Percentiles rank a stretch among this genome's conserved stretches.
Conservation (phyloP, 2,797 vertebrate genomes). For the Muscicapa striata region DNA sequence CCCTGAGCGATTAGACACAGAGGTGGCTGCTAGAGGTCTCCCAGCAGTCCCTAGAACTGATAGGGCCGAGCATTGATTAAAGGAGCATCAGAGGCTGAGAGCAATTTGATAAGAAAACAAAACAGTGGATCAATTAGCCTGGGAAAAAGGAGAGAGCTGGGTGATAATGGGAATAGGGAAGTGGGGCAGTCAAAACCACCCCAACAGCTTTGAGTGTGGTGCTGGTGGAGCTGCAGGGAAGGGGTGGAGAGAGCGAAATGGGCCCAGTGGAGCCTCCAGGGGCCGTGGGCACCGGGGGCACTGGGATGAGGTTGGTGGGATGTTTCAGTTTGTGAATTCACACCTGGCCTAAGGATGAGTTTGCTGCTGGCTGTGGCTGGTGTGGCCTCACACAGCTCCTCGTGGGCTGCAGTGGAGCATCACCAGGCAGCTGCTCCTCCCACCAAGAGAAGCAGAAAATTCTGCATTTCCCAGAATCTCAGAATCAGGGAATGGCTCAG, state of each 20-base stretch:
- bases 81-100: constrained; percentile 1
- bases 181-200: neutral
- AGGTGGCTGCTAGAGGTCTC: neutral
- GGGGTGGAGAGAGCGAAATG: neutral
- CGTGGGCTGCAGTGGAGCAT: fast-evolving
- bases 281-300: neutral
- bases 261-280: neutral
- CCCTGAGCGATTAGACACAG: neutral
- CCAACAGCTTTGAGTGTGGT: fast-evolving
- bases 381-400: fast-evolving
- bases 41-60: neutral
- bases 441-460: neutral
- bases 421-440: neutral
- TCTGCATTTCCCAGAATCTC: neutral
- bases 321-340: neutral
- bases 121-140: constrained; percentile 36
- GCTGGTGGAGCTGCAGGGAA: neutral
- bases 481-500: neutral
- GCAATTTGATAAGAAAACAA: constrained; percentile 45
- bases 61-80: neutral
- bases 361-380: neutral
- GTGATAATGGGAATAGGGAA: neutral
- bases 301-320: neutral
- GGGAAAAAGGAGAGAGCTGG: neutral
- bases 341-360: neutral